Evolutionary conservation across 2,797 vertebrate genomes (phyloP), one percentile per base, ranked within the genome.

Genomic region (Parauchenoglanis punctatus): DNA sequence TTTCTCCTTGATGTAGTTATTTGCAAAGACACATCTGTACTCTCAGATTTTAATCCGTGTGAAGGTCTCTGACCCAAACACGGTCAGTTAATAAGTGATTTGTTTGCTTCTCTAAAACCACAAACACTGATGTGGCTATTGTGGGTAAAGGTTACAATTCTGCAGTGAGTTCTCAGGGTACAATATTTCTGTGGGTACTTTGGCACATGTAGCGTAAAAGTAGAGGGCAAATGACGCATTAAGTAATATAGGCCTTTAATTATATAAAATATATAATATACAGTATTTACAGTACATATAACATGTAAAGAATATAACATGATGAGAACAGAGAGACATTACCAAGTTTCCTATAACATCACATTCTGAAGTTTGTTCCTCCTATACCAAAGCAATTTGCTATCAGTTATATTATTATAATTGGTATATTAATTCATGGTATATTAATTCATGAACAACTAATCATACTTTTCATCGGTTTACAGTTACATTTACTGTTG

Each of bases 1-100:
- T 54, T 77, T 44, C 85, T 44, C 6, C 18, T 59, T 56, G 10
- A 70, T 49, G 13, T 65, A 56, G 13, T 70, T 31, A 1, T 83
- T 59, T 77, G 61, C 35, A 77, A 73, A 52, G 18, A 17, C 0
- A 15, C 52, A 56, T 78, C 44, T 78, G 73, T 83, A 84, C 63
- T 61, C 23, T 75, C 35, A 80, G 28, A 77, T 70, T 54, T 75
- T 28, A 81, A 31, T 15, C 46, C 65, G 82, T 31, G 7, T 44
- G 56, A 58, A 56, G 87, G 76, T 85, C 85, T 81, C 46, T 88
- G 86, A 89, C 85, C 83, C 17, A 70, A 49, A 40, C 4, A 54
- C 35, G 12, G 7, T 76, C 70, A n/a, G 87, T 88, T 89, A 89
- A 90, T 91, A 68, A 91, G 83, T 91, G 59, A 89, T 87, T 52